Conservation (phyloP, 2,888 invertebrate genomes). For the Drosophila cognata region DNA sequence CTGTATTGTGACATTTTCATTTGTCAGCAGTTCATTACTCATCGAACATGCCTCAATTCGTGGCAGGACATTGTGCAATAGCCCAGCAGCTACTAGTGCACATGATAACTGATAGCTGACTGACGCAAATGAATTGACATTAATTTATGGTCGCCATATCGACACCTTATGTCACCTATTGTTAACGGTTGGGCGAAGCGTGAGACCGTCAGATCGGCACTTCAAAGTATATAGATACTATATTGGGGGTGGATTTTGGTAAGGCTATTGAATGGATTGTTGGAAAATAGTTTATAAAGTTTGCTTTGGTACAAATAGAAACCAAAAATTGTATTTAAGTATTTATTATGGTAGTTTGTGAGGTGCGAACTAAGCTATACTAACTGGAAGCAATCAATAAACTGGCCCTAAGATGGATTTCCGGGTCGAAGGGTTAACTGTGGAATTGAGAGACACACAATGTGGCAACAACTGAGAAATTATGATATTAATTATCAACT, state of each 20-base stretch:
- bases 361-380: not conserved
- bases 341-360: not conserved
- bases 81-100: not conserved
- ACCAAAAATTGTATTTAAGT: not conserved
- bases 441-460: not conserved
- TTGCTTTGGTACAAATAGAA: not conserved
- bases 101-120: slow-evolving; percentile 23
- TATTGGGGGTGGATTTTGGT: not conserved
- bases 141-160: slow-evolving; percentile 54
- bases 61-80: slow-evolving; percentile 8
- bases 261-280: not conserved
- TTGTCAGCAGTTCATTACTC: slow-evolving; percentile 77
- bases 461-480: not conserved
- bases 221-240: slow-evolving; percentile 8
- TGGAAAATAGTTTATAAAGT: not conserved
- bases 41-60: slow-evolving; percentile 44
- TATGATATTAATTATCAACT: not conserved
- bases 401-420: not conserved
- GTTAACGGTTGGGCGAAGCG: slow-evolving; percentile 12
- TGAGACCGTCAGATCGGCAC: slow-evolving; percentile 36
- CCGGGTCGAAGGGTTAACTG: not conserved
- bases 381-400: not conserved
- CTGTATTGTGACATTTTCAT: slow-evolving; percentile 75
- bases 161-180: slow-evolving; percentile 55
- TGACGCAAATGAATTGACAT: slow-evolving; percentile 27